phyloP scores from a whole-genome alignment of 2,113 vertebrate genomes.

The Picathartes gymnocephalus region DNA sequence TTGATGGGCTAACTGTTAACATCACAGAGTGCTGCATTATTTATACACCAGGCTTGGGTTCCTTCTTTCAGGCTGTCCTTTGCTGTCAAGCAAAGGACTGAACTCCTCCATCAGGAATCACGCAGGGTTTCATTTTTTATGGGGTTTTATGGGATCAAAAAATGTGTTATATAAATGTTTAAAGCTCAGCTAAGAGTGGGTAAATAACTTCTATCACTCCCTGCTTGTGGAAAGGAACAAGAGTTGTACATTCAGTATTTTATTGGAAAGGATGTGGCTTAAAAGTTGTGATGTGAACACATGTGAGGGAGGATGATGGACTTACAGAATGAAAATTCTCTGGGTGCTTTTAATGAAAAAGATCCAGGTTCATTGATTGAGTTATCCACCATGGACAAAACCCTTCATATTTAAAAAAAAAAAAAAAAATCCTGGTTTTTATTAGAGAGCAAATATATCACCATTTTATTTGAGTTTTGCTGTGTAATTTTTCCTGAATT shows the following conservation, averaged over 20 bases:
- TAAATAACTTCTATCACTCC: not conserved
- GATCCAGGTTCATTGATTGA: not conserved
- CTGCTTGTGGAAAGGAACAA: not conserved
- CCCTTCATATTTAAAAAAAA: not conserved
- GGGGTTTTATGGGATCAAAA: not conserved
- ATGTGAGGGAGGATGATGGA: no score
- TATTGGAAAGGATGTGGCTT: not conserved
- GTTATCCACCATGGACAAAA: not conserved
- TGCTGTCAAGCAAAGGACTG: constrained; percentile 5
- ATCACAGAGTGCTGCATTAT: constrained; percentile 20
- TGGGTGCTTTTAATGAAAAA: not conserved
- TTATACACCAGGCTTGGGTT: constrained; percentile 7
- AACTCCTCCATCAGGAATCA: not conserved
- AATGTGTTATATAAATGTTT: not conserved
- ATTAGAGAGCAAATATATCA: not conserved
- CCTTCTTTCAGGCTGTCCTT: constrained; percentile 34
- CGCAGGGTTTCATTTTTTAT: not conserved
- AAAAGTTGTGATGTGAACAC: not conserved
- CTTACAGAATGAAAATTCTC: not conserved
- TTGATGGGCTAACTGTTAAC: not conserved
- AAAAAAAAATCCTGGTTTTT: not conserved
- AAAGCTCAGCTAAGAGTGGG: not conserved
- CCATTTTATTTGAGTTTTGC: not conserved
- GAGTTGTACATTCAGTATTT: not conserved
- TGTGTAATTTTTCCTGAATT: not conserved